Evolutionary conservation across 2,888 invertebrate species (phyloP).

Genomic region (Oligia latruncula): DNA sequence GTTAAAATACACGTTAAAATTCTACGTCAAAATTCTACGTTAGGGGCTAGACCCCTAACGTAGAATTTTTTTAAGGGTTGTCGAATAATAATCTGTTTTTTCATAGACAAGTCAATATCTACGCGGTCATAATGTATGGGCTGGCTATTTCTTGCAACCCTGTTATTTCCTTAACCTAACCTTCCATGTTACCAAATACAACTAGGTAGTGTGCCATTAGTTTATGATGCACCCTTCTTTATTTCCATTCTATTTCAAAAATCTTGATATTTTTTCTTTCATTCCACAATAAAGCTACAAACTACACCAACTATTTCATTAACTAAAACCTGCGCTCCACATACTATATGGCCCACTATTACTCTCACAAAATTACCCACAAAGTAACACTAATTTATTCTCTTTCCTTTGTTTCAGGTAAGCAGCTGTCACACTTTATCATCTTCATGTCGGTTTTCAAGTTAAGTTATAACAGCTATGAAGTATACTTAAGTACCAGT

Average conservation of each 20-base stretch:
- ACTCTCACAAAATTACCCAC: slow-evolving; percentile 32
- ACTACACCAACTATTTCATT: slow-evolving; percentile 14
- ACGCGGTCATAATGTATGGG: too few species aligned
- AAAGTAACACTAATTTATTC: slow-evolving; percentile 43
- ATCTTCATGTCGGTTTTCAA: slow-evolving; percentile 32
- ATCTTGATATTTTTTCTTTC: not conserved
- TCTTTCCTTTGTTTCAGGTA: slow-evolving; percentile 58
- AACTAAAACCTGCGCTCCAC: slow-evolving; percentile 18
- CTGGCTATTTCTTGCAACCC: too few species aligned
- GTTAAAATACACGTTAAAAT: too few species aligned
- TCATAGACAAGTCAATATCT: too few species aligned
- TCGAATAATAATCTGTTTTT: too few species aligned
- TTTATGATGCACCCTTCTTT: not conserved
- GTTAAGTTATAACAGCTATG: slow-evolving; percentile 7
- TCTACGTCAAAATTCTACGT: too few species aligned
- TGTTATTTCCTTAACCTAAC: too few species aligned
- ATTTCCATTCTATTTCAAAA: not conserved
- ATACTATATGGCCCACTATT: slow-evolving; percentile 10
- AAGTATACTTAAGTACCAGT: not conserved
- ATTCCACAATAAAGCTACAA: not conserved
- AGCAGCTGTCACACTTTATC: slow-evolving; percentile 44
- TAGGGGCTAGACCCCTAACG: too few species aligned
- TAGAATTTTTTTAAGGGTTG: too few species aligned
- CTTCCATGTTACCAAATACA: not conserved
- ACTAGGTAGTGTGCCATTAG: not conserved